phyloP scores from a whole-genome alignment of 2,113 vertebrate species.

The Menura novaehollandiae region DNA sequence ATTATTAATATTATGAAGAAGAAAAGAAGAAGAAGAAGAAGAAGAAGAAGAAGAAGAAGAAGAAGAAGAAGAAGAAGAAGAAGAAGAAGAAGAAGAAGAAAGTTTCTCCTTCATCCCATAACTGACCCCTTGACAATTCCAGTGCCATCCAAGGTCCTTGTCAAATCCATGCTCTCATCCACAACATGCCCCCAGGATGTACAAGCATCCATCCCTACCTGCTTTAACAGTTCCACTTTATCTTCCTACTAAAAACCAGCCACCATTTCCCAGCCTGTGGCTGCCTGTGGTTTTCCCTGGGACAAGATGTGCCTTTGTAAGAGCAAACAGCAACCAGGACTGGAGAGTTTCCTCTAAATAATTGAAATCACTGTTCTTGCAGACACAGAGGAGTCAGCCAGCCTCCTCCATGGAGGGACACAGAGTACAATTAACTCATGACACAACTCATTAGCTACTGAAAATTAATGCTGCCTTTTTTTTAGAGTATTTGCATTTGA shows the following conservation, averaged over 20 bases:
- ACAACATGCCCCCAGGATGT: fast-evolving
- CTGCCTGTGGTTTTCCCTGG: neutral
- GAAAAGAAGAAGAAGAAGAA: too few species aligned
- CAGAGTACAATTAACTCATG: neutral
- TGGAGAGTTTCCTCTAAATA: neutral
- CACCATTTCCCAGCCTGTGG: neutral
- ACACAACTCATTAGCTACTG: neutral
- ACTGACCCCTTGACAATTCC: neutral
- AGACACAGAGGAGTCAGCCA: neutral
- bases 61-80: neutral
- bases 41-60: too few species aligned
- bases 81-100: fast-evolving
- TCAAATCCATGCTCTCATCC: neutral
- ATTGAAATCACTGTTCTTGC: neutral
- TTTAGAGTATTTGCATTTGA: neutral
- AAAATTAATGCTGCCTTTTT: neutral
- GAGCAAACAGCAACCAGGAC: neutral
- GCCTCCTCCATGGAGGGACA: neutral
- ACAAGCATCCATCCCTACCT: neutral
- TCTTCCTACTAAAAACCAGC: neutral
- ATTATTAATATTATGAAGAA: neutral
- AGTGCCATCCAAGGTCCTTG: neutral
- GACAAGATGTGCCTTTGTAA: neutral
- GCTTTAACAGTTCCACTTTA: neutral
- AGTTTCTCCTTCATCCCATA: neutral